Percentiles rank a stretch among this genome's conserved stretches.
Conservation (phyloP, 2,888 invertebrate species). For the Thereva nobilitata region DNA sequence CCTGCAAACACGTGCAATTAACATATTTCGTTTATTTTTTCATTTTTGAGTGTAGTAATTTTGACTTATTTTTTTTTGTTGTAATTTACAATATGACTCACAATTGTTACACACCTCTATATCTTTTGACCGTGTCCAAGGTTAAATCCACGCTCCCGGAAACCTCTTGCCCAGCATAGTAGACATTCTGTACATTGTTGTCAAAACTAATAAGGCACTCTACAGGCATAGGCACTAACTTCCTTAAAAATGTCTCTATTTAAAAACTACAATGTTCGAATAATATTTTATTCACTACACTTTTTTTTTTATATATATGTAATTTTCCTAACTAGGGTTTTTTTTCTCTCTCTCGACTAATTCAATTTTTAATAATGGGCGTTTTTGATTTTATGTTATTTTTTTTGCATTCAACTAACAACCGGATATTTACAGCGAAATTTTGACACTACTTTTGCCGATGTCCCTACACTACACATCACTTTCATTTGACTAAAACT, state of each 20-base stretch:
- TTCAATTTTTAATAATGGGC: no score
- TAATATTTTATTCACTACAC: not conserved
- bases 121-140: slow-evolving; percentile 56
- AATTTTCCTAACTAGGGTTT: no score
- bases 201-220: slow-evolving; percentile 59
- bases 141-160: slow-evolving; percentile 57
- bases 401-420: slow-evolving; percentile 1
- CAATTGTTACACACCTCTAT: slow-evolving; percentile 50
- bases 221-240: slow-evolving; percentile 51
- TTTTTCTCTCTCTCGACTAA: no score
- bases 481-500: slow-evolving; percentile 10
- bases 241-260: not conserved
- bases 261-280: not conserved
- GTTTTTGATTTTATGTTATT: not conserved
- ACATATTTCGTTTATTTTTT: no score
- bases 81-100: not conserved
- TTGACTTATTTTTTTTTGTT: not conserved
- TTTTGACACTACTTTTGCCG: slow-evolving; percentile 5
- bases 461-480: not conserved
- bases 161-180: slow-evolving; percentile 58
- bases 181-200: slow-evolving; percentile 58
- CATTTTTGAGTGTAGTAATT: no score
- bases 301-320: no score
- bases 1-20: no score
- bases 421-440: slow-evolving; percentile 1